These are phyloP conservation scores for Luidia sarsii DNA, from an alignment of 53 echinoderm and acorn worm genomes.

Conservation along the genomic window DNA sequence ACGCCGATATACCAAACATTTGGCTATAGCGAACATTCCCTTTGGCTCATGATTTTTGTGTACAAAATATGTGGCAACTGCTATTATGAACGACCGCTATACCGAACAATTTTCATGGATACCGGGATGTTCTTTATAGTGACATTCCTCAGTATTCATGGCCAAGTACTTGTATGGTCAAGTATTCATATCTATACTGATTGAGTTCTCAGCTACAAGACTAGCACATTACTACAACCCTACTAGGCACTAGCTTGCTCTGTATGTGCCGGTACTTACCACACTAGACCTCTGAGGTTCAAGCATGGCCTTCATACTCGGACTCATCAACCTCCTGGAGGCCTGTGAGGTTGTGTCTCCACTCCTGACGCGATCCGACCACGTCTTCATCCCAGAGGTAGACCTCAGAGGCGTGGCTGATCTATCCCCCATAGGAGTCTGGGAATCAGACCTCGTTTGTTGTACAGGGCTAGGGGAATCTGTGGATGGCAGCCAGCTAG, in stretches of 20 bases:
- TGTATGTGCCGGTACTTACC: no score
- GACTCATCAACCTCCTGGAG: constrained; percentile 47
- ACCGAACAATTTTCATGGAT: no score
- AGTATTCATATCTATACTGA: no score
- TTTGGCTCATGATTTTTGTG: no score
- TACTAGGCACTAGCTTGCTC: no score
- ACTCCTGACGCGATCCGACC: constrained; percentile 47
- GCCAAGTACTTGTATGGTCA: no score
- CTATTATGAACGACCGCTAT: no score
- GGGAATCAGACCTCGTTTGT: constrained; percentile 42
- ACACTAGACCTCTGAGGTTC: constrained; percentile 35
- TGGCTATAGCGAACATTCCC: no score
- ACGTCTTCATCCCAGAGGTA: constrained; percentile 50
- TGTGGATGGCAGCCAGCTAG: constrained; percentile 35
- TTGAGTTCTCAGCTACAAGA: no score
- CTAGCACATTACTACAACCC: no score
- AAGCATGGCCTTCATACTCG: constrained; percentile 40
- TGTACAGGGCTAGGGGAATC: constrained; percentile 27
- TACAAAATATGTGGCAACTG: no score
- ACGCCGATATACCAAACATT: no score
- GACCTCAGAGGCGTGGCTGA: constrained; percentile 24
- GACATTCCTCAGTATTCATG: neutral
- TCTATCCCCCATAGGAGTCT: constrained; percentile 37
- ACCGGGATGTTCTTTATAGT: neutral
- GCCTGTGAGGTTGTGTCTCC: constrained; percentile 33